Base-by-base conservation (phyloP, 1,140 invertebrate species). In the Listronotus bonariensis region DNA sequence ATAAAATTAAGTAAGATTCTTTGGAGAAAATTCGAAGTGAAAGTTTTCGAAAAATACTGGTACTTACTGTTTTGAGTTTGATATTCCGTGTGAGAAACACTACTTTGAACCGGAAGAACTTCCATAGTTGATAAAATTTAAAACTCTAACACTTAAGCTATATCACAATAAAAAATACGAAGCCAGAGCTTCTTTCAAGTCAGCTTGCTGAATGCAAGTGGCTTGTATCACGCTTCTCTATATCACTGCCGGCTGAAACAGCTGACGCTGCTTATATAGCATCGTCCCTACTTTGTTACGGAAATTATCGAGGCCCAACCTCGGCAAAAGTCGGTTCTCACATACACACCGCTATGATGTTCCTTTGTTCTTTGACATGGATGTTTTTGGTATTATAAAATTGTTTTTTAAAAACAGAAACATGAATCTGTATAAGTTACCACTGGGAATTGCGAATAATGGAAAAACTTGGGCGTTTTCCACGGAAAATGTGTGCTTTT, bases 91-190 rank as follows among this genome's bases (percentile, higher is more conserved):
- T 60, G 60, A 18, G 67, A 17, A 40, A 68, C 56, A 62, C 48
- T 58, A 38, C 43, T 58, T 42, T 65, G 63, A 42, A 65, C 63
- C 10, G 70, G 64, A 46, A 74, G 56, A 57, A 74, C 59, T 67
- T 74, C 72, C 72, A 74, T 74, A 58, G 53, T 70, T 59, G 15
- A 53, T 52, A 51, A 62, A 65, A 65, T 43, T 61, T 46, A 54
- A 65, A 65, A 49, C 32, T 66, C 53, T 70, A 68, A 69, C 55
- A 73, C 68, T 62, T 71, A 71, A 58, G 56, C 67, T 69, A 66
- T 72, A 72, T 71, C 72, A 73, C 71, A 72, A 70, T 66, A 14
- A 59, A 52, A 55, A 55, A 59, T 45, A 52, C 49, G 56, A 68
- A 68, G 62, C 61, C 57, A 41, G 54, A 20, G 59, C 58, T 56